These are phyloP conservation scores for Eumeta japonica DNA, from an alignment of 1,140 invertebrate species.

Conservation along the genomic window DNA sequence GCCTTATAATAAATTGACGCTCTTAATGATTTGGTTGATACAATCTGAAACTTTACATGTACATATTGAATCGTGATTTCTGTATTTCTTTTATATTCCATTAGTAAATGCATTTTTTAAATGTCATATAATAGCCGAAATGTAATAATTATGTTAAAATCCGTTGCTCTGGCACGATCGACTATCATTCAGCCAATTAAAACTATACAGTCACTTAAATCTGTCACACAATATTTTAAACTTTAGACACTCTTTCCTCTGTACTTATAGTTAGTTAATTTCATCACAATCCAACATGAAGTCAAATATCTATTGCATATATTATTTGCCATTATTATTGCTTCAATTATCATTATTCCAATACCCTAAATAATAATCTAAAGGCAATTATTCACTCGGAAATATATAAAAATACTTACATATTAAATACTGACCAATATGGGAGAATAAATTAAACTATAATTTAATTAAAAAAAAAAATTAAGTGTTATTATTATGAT, in stretches of 20 bases:
- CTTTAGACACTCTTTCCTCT: not conserved
- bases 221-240: not conserved
- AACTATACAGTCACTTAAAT: no score
- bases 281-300: not conserved
- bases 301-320: not conserved
- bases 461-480: constrained; percentile 26
- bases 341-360: not conserved
- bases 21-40: constrained; percentile 31
- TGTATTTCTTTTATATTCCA: no score
- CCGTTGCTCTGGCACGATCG: not conserved
- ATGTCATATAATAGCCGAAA: no score
- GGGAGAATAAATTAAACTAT: constrained; percentile 52
- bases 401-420: constrained; percentile 45
- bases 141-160: not conserved
- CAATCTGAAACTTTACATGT: no score
- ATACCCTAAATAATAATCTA: not conserved
- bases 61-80: no score
- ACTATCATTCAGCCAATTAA: not conserved
- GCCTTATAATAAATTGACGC: constrained; percentile 22
- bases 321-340: constrained; percentile 1
- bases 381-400: constrained; percentile 32
- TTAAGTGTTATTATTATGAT: constrained; percentile 8
- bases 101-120: no score
- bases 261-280: not conserved
- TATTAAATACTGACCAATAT: constrained; percentile 56